phyloP scores from a whole-genome alignment of 2,113 vertebrate genomes.

The Poeciliopsis prolifica region DNA sequence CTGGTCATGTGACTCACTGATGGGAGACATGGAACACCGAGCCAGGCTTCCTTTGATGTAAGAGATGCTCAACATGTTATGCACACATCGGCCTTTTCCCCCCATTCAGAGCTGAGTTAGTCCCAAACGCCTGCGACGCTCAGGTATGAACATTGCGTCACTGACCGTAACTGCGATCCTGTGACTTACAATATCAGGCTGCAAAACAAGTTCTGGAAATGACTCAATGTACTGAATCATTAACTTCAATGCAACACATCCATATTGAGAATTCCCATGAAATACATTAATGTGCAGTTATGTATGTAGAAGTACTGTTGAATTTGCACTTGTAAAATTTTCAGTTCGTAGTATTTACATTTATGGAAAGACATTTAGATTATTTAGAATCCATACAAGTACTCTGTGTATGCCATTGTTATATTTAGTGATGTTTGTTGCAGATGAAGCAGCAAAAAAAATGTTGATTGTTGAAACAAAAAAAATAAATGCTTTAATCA shows the following conservation, averaged over 20 bases:
- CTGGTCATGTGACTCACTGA: slow-evolving; percentile 41
- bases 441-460: too few relatives aligned
- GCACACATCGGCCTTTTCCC: slow-evolving; percentile 2
- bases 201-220: background rate
- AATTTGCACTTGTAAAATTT: too few relatives aligned
- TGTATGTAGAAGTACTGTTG: too few relatives aligned
- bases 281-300: too few relatives aligned
- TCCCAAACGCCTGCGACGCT: background rate
- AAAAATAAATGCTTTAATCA: too few relatives aligned
- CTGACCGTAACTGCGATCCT: background rate
- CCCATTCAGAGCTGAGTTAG: background rate
- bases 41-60: slow-evolving; percentile 1
- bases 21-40: slow-evolving; percentile 16
- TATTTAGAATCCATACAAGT: too few relatives aligned
- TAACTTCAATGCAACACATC: background rate
- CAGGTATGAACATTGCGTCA: background rate
- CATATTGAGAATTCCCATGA: too few relatives aligned
- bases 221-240: background rate
- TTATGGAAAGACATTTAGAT: too few relatives aligned
- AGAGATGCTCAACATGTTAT: background rate
- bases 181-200: background rate
- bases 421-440: too few relatives aligned
- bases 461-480: too few relatives aligned
- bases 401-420: too few relatives aligned
- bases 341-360: too few relatives aligned